A percentile compares a stretch with the other conserved stretches of the same genome.
Evolutionary conservation across 2,888 invertebrate genomes (phyloP).

Genomic region (Caenorhabditis sp.): DNA sequence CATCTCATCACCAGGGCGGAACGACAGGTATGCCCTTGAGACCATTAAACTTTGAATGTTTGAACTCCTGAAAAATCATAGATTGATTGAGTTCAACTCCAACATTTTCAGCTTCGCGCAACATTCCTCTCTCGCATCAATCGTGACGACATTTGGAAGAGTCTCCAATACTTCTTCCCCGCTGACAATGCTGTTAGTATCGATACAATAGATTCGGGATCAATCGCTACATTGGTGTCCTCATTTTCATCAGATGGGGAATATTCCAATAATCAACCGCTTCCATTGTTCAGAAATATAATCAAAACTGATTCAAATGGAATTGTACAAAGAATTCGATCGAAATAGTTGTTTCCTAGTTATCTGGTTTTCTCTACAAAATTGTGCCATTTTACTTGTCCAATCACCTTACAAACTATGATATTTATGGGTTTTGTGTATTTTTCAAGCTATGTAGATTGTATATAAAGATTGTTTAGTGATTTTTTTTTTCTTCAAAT

Average conservation of each 20-base stretch:
- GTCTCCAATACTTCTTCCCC: slow-evolving; percentile 60
- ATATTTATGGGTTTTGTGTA: background rate
- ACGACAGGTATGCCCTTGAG: slow-evolving; percentile 51
- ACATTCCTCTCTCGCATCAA: slow-evolving; percentile 65
- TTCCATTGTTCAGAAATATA: slow-evolving; percentile 12
- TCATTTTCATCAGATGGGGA: slow-evolving; percentile 13
- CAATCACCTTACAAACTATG: background rate
- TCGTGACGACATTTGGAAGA: slow-evolving; percentile 54
- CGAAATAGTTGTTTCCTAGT: slow-evolving; percentile 10
- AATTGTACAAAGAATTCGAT: slow-evolving; percentile 34
- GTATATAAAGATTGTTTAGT: background rate
- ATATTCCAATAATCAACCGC: slow-evolving; percentile 4
- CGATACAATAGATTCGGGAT: slow-evolving; percentile 5
- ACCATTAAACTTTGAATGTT: background rate
- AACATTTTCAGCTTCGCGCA: slow-evolving; percentile 57
- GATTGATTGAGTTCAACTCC: background rate
- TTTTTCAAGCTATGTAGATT: background rate
- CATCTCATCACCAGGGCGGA: slow-evolving; percentile 58
- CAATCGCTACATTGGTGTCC: slow-evolving; percentile 19
- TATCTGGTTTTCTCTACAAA: slow-evolving; percentile 35
- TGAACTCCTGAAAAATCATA: background rate
- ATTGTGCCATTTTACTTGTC: background rate
- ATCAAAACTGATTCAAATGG: slow-evolving; percentile 25
- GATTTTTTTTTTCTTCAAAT: background rate
- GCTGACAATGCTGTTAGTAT: slow-evolving; percentile 6